A percentile compares a stretch with the other conserved stretches of the same genome.
phyloP scores from a whole-genome alignment of 2,113 vertebrate genomes.

The Holacanthus passer region DNA sequence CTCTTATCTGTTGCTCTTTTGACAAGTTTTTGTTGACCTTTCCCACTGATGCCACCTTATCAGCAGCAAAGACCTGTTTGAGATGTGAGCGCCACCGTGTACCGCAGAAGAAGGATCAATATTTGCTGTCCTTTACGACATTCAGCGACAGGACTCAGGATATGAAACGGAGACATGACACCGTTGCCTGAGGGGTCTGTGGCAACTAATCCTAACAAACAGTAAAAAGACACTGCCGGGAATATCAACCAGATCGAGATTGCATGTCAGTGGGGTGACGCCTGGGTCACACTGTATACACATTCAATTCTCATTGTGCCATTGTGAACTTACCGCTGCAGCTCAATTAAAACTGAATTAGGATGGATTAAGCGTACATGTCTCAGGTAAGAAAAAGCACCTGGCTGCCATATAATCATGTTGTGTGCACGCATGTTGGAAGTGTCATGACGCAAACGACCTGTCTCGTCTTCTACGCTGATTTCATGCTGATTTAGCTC shows the following conservation, averaged over 20 bases:
- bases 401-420: conserved; percentile 3
- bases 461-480: conserved; percentile 4
- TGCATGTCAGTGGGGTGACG: conserved; percentile 39
- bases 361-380: conserved; percentile 30
- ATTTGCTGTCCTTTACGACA: conserved; percentile 78
- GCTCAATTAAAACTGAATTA: conserved; percentile 48
- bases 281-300: conserved; percentile 46
- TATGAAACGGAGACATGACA: conserved; percentile 65
- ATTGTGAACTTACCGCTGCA: conserved; percentile 19
- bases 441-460: conserved; percentile 7
- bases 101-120: conserved; percentile 65
- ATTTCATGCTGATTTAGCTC: conserved; percentile 9
- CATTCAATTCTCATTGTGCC: conserved; percentile 22
- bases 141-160: conserved; percentile 65
- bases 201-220: conserved; percentile 58
- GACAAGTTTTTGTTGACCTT: conserved; percentile 57
- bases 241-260: conserved; percentile 27
- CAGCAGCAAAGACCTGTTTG: conserved; percentile 40
- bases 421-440: not conserved
- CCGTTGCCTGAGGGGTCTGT: conserved; percentile 44
- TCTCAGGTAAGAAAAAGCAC: not conserved
- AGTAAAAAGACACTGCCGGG: conserved; percentile 40
- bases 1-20: conserved; percentile 39
- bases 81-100: conserved; percentile 26
- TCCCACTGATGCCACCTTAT: conserved; percentile 46